Evolutionary conservation across 2,888 invertebrate genomes (phyloP).

Genomic region (Galerucella calmariensis): DNA sequence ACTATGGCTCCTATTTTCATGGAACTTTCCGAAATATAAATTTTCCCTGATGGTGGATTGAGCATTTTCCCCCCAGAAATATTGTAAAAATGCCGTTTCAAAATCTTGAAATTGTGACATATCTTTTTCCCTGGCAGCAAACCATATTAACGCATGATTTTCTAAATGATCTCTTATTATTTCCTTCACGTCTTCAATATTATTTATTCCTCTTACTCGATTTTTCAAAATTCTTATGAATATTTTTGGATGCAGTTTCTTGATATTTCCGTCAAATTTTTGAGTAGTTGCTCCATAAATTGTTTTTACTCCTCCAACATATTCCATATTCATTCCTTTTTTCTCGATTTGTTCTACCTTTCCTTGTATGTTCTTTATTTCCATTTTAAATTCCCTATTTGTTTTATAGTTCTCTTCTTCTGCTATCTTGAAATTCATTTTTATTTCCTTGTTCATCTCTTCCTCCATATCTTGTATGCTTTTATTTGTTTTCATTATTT

Average conservation of each 20-base stretch:
- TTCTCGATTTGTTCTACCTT: not conserved
- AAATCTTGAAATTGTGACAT: not conserved
- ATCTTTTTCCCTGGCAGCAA: conserved; percentile 5
- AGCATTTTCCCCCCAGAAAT: conserved; percentile 5
- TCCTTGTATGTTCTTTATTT: conserved; percentile 1
- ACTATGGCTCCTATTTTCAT: not conserved
- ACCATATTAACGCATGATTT: conserved; percentile 3
- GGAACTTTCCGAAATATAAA: not conserved
- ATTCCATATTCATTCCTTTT: conserved; percentile 5
- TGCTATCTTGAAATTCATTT: conserved; percentile 3
- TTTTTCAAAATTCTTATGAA: conserved; percentile 7
- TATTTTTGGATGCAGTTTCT: conserved; percentile 4
- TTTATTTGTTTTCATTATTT: too few species aligned
- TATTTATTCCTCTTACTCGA: not conserved
- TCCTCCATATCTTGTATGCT: not conserved
- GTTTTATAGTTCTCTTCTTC: conserved; percentile 3
- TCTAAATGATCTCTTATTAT: conserved; percentile 8
- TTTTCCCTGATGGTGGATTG: not conserved
- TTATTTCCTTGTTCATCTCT: not conserved
- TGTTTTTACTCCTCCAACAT: not conserved
- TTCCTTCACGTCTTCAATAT: conserved; percentile 4
- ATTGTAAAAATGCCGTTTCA: conserved; percentile 6
- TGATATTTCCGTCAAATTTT: conserved; percentile 3
- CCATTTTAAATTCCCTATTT: not conserved
- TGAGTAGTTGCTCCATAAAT: not conserved